Percentiles rank a stretch among this genome's conserved stretches.
Conservation (phyloP, 2,113 vertebrate genomes). For the Fregata magnificens region DNA sequence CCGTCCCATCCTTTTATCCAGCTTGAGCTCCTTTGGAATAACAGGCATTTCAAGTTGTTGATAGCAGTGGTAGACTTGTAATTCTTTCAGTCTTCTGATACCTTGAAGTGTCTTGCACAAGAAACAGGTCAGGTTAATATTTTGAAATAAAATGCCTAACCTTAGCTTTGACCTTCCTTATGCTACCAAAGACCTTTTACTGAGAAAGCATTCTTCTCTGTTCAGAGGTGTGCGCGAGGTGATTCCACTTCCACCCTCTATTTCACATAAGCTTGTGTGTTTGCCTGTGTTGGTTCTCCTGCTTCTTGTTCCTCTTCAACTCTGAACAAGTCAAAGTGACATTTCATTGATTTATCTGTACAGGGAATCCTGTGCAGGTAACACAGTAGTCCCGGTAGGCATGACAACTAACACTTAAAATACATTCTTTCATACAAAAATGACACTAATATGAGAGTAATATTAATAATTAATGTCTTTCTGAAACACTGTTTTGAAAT, state of each 20-base stretch:
- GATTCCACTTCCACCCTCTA: not conserved
- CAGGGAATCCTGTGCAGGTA: not conserved
- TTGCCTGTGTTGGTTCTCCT: not conserved
- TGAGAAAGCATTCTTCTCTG: not conserved
- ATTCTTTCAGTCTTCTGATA: not conserved
- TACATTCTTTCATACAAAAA: not conserved
- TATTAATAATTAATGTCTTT: constrained; percentile 46
- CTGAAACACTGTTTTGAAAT: constrained; percentile 41
- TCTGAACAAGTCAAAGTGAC: not conserved
- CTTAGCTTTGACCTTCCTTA: not conserved
- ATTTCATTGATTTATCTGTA: not conserved
- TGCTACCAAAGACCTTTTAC: not conserved
- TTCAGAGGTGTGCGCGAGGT: not conserved
- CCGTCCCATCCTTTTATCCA: not conserved
- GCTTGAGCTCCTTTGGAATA: not conserved
- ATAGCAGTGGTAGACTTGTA: not conserved
- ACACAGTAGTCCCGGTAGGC: not conserved
- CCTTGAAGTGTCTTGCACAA: not conserved
- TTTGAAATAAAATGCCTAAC: not conserved
- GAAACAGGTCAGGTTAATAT: not conserved
- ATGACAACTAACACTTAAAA: not conserved
- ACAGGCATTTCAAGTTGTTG: not conserved
- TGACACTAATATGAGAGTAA: not conserved
- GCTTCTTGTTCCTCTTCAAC: not conserved
- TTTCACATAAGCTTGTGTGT: not conserved